These are phyloP conservation scores for Conus ventricosus DNA, from an alignment of 1,140 invertebrate species.

Conservation along the genomic window DNA sequence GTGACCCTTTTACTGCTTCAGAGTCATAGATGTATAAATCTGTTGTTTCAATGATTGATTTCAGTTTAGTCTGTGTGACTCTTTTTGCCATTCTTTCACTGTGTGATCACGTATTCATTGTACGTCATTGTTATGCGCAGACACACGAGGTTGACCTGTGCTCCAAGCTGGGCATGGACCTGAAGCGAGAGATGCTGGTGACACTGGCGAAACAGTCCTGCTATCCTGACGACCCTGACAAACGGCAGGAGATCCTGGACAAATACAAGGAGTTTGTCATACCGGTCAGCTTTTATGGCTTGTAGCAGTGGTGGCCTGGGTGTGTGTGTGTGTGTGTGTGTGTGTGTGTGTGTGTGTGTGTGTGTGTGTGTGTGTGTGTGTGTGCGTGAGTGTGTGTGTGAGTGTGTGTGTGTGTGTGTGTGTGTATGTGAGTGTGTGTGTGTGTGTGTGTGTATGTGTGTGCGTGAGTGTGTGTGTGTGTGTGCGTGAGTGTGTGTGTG, in stretches of 20 bases:
- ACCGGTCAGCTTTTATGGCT: constrained; percentile 79
- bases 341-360: background rate
- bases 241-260: constrained; percentile 84
- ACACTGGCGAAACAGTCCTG: constrained; percentile 83
- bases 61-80: too few species aligned
- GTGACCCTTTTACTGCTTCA: too few species aligned
- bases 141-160: constrained; percentile 91
- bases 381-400: background rate
- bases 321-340: background rate
- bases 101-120: too few species aligned
- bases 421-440: background rate
- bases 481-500: too few species aligned
- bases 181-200: constrained; percentile 89
- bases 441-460: too few species aligned
- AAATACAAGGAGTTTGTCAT: constrained; percentile 90
- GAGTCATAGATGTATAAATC: too few species aligned
- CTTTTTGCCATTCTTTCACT: too few species aligned
- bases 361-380: constrained; percentile 12
- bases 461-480: too few species aligned
- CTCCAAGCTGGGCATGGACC: constrained; percentile 85
- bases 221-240: constrained; percentile 83
- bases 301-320: background rate
- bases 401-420: background rate
- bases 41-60: too few species aligned
- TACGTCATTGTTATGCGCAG: constrained; percentile 68